Base-by-base conservation (phyloP, 2,888 invertebrate genomes). In the Epicampocera succincta region DNA sequence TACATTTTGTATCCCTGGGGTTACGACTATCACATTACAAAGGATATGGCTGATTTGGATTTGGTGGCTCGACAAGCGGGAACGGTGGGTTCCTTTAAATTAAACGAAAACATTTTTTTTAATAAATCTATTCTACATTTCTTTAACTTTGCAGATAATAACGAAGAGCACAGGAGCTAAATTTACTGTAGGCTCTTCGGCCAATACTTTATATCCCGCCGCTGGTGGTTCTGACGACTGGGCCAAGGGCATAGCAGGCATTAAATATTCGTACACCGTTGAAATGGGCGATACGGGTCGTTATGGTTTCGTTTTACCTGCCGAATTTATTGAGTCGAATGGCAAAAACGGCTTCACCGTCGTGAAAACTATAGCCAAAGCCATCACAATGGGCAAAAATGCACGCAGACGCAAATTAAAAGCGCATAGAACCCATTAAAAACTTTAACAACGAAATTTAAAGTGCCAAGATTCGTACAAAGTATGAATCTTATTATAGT, bases 221-320 rank as follows among this genome's bases (percentile, higher is more conserved):
- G 92, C 95, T 38, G 96, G 96, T 1, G 96, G 96, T 13, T 95
- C 96, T 0, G 96, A 96, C 86, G 98, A 98, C 90, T 98, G 97
- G 96, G 98, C 97, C 8, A 97, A 98, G 90, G 96, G 96, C 0
- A 92, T 93, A 48, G 94, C 94, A 9, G 94, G 93, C 46, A 94
- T 98, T 83, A 97, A 97, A 89, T 98, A 97, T 89, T 91, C 97
- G 1, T 98, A 96, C 91, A 98, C 98, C 0, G 93, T 98, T 74
- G 98, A 98, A 92, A 93, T 98, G 69, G 93, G 96, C 68, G 98
- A 98, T 90, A 95, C 93, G 0, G 97, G 97, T 0, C 92, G 93
- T 73, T 94, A 95, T 88, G 98, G 98, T 2, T 98, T 98, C 88
- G 92, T 97, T n/a, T 90, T 98, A 66, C 98, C 98, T 0, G 94